Evolutionary conservation across 2,888 invertebrate species (phyloP).

Genomic region (Xylota sylvarum): DNA sequence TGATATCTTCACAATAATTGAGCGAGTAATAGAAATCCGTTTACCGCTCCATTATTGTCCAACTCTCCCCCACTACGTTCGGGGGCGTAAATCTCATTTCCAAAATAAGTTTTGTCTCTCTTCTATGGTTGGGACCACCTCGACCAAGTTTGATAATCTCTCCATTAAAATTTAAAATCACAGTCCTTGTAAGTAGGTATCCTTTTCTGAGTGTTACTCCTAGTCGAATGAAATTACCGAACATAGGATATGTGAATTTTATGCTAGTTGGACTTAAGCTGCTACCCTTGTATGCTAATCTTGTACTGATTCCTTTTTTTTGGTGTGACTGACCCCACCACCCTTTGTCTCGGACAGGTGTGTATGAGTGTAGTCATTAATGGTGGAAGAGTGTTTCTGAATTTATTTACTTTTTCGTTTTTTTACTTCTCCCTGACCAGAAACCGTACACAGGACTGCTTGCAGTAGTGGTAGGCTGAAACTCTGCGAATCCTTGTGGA

Average conservation of each 20-base stretch:
- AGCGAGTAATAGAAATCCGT: slow-evolving; percentile 63
- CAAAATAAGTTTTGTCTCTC: slow-evolving; percentile 52
- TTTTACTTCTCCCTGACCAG: slow-evolving; percentile 1
- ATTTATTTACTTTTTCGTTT: slow-evolving; percentile 14
- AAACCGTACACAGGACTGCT: not conserved
- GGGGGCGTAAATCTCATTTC: slow-evolving; percentile 44
- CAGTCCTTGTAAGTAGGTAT: slow-evolving; percentile 42
- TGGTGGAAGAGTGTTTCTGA: slow-evolving; percentile 53
- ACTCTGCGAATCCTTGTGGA: slow-evolving; percentile 51
- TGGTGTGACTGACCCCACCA: slow-evolving; percentile 20
- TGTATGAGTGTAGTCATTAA: slow-evolving; percentile 65
- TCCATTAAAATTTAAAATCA: slow-evolving; percentile 71
- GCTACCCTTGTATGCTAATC: slow-evolving; percentile 71
- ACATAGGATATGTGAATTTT: slow-evolving; percentile 68
- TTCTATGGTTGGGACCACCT: slow-evolving; percentile 21
- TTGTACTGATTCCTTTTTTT: slow-evolving; percentile 43
- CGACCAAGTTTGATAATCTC: slow-evolving; percentile 31
- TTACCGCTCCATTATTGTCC: slow-evolving; percentile 61
- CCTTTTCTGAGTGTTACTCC: not conserved
- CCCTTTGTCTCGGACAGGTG: slow-evolving; percentile 49
- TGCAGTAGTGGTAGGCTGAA: slow-evolving; percentile 16
- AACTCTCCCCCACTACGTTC: not conserved
- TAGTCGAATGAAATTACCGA: slow-evolving; percentile 17
- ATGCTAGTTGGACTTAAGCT: slow-evolving; percentile 64
- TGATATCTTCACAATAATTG: slow-evolving; percentile 65